Evolutionary conservation across 2,113 vertebrate genomes (phyloP).

Genomic region (Procapra przewalskii): DNA sequence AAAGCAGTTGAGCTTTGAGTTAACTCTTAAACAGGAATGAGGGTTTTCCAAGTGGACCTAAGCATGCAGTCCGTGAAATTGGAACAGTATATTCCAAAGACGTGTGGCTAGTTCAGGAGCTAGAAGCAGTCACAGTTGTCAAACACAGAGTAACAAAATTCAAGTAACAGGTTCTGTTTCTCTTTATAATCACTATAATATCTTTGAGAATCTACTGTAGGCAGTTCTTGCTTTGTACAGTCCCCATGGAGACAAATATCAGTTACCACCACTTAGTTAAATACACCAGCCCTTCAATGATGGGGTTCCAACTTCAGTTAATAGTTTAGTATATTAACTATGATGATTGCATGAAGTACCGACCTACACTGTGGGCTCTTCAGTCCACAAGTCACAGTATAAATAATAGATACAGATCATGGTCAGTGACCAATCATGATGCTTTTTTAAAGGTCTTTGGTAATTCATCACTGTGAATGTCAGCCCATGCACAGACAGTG

Average conservation of each 20-base stretch:
- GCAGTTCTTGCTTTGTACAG: neutral
- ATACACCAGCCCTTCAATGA: neutral
- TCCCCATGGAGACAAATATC: neutral
- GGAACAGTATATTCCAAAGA: neutral
- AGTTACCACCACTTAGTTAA: neutral
- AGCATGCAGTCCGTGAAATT: neutral
- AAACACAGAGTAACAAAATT: neutral
- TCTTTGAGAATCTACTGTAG: neutral
- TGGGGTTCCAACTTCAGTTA: neutral
- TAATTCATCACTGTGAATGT: neutral
- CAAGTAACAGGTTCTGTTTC: neutral
- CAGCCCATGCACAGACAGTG: neutral
- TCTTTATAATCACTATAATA: neutral
- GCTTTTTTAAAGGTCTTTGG: neutral
- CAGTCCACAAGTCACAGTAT: neutral
- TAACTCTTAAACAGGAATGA: neutral
- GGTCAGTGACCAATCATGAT: neutral
- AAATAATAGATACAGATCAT: neutral
- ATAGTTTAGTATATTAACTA: neutral
- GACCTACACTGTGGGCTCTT: neutral
- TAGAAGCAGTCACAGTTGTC: neutral
- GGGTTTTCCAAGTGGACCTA: neutral
- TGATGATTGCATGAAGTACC: neutral
- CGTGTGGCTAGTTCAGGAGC: neutral
- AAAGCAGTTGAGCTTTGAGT: neutral